Evolutionary conservation across 2,888 invertebrate species (phyloP).

Genomic region (Drosophila recens): DNA sequence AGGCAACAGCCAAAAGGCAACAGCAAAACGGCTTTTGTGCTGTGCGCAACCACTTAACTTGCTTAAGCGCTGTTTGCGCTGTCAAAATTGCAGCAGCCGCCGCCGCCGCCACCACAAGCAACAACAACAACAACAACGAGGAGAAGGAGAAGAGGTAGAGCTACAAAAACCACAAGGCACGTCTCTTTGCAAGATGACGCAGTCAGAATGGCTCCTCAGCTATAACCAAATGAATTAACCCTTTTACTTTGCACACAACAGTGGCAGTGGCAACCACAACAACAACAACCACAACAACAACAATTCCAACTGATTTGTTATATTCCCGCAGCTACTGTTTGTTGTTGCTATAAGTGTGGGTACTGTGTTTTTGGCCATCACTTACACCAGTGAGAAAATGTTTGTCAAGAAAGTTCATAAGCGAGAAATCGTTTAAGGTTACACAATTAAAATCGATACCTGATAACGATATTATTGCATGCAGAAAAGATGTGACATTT

Average conservation of each 20-base stretch:
- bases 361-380: conserved; percentile 57
- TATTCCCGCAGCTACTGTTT: conserved; percentile 49
- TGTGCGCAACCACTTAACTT: conserved; percentile 69
- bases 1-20: conserved; percentile 21
- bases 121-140: conserved; percentile 16
- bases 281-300: conserved; percentile 35
- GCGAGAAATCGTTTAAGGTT: background rate
- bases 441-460: background rate
- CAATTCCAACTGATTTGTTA: conserved; percentile 60
- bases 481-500: background rate
- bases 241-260: conserved; percentile 77
- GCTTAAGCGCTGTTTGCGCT: conserved; percentile 72
- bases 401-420: conserved; percentile 18
- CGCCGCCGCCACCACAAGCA: conserved; percentile 31
- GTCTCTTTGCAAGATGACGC: conserved; percentile 69
- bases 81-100: conserved; percentile 75
- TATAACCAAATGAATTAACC: conserved; percentile 78
- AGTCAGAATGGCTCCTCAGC: conserved; percentile 61
- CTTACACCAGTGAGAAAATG: conserved; percentile 55
- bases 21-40: conserved; percentile 62
- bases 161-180: conserved; percentile 53
- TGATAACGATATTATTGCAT: background rate
- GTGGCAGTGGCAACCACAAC: conserved; percentile 29
- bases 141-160: conserved; percentile 18
- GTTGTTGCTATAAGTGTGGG: conserved; percentile 45